Evolutionary conservation across 2,113 vertebrate species (phyloP), one percentile per base, ranked within the genome.

Genomic region (Fregetta grallaria): DNA sequence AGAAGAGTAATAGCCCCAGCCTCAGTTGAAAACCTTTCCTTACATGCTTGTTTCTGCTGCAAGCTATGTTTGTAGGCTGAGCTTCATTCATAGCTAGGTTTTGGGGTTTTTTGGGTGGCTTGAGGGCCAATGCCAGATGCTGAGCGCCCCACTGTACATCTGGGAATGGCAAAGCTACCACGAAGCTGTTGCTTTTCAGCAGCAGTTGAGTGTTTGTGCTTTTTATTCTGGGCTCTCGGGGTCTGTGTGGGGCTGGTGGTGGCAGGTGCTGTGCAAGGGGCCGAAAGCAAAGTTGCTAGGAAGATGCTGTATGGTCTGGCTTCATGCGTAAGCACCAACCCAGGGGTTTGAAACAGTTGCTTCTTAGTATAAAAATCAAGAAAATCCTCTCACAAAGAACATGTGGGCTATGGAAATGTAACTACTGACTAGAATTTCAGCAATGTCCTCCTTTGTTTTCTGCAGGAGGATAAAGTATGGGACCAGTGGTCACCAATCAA

Each of bases 401-500:
- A 12, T 1, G 2, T 11, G 70, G 11, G 11, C 55, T 70, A 1
- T 36, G 26, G 59, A 53, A 63, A 15, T 59, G 40, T 40, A n/a
- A 26, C 40, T 27, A 17, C 22, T 55, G 61, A 13, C 32, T 52
- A n/a, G n/a, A 32, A 18, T 72, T 75, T 68, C 52, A 32, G 32
- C 71, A 7, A 0, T 18, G 34, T 38, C 42, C 7, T 73, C 9
- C 11, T 47, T 40, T 0, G 1, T 76, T 83, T 86, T 44, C 38
- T 65, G 11, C 36, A 36, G 45, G 9, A 70, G 40, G 18, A 10
- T 56, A 16, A 58, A 16, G 17, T 10, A 4, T n/a, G 44, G 29
- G 25, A 20, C 66, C 67, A 32, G 14, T 71, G 62, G 29, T 75
- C 29, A 27, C 34, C 20, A 14, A 0, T 68, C 9, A 2, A 15